Evolutionary conservation across 2,113 vertebrate species (phyloP).

Genomic region (Poecile atricapillus): DNA sequence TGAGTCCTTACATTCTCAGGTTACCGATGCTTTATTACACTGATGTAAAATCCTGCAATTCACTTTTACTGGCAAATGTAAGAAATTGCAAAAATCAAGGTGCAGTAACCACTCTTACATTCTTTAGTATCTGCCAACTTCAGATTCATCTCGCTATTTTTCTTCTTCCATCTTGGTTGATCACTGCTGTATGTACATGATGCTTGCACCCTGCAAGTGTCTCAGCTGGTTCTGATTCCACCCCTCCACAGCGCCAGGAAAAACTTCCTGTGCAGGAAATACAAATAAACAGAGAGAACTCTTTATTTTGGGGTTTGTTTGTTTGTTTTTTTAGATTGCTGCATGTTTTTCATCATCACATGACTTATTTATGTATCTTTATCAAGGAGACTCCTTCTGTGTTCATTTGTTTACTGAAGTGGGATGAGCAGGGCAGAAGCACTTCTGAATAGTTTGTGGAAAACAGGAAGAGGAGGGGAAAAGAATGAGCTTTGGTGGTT

Average conservation of each 20-base stretch:
- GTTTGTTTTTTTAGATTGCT: neutral
- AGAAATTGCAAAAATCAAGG: neutral
- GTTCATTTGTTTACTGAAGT: neutral
- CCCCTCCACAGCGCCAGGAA: neutral
- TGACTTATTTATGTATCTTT: neutral
- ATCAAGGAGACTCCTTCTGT: neutral
- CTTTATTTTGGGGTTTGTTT: neutral
- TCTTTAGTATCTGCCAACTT: neutral
- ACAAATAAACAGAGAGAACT: neutral
- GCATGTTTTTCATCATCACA: neutral
- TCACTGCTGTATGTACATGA: accelerated
- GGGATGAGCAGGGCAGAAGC: accelerated
- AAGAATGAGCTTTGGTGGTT: accelerated
- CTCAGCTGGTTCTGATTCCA: neutral
- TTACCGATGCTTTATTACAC: neutral
- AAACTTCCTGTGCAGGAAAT: neutral
- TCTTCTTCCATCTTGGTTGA: neutral
- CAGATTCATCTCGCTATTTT: neutral
- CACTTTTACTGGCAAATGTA: neutral
- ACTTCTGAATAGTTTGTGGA: neutral
- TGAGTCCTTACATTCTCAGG: too few species aligned
- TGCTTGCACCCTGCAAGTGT: accelerated
- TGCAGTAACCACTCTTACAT: neutral
- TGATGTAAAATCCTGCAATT: neutral
- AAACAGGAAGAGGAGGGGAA: neutral